These are phyloP conservation scores for Caligus rogercresseyi DNA, from an alignment of 1,140 invertebrate species.

Conservation along the genomic window DNA sequence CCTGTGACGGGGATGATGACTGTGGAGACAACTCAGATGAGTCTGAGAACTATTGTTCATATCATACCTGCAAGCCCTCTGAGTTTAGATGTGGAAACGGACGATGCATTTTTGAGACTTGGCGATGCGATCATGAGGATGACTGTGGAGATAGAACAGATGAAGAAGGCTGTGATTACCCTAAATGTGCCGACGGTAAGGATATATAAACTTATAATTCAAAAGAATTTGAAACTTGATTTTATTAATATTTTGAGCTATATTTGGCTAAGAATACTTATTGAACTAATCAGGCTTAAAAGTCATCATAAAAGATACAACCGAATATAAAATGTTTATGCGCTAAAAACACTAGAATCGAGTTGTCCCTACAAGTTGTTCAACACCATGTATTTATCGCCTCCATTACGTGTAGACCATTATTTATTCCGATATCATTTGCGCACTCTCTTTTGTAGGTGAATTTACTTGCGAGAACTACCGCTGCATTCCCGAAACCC, in stretches of 20 bases:
- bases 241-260: no score
- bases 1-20: constrained; percentile 86
- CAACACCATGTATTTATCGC: no score
- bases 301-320: no score
- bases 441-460: constrained; percentile 35
- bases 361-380: no score
- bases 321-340: no score
- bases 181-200: constrained; percentile 49
- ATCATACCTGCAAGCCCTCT: constrained; percentile 74
- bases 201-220: neutral
- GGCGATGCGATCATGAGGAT: constrained; percentile 86
- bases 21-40: constrained; percentile 89
- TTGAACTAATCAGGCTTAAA: no score
- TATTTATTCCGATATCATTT: no score
- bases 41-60: constrained; percentile 73
- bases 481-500: constrained; percentile 60
- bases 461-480: constrained; percentile 85
- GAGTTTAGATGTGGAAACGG: constrained; percentile 89
- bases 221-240: no score
- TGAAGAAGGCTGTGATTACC: constrained; percentile 75
- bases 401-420: no score
- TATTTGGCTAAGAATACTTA: no score
- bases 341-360: no score
- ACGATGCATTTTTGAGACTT: constrained; percentile 80
- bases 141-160: constrained; percentile 83